A percentile compares a stretch with the other conserved stretches of the same genome.
Evolutionary conservation across 2,113 vertebrate species (phyloP).

Genomic region (Prinia subflava): DNA sequence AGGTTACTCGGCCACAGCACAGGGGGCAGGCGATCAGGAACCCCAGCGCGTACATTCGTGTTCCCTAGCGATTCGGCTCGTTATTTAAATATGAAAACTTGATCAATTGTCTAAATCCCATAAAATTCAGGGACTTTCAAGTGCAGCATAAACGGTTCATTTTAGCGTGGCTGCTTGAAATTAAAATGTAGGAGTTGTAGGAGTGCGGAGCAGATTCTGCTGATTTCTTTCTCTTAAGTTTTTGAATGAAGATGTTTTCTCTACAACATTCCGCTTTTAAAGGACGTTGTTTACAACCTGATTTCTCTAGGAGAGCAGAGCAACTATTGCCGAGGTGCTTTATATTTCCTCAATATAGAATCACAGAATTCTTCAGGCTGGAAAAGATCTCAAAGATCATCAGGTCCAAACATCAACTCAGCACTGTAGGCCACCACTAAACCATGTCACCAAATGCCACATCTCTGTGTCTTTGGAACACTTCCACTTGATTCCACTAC

Average conservation of each 20-base stretch:
- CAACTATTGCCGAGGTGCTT: background rate
- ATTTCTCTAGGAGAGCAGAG: background rate
- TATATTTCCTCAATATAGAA: fast-evolving
- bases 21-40: fast-evolving
- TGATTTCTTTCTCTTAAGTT: background rate
- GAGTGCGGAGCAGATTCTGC: background rate
- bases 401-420: background rate
- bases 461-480: background rate
- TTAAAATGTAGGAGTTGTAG: background rate
- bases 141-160: background rate
- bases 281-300: background rate
- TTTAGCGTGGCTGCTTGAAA: background rate
- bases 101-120: background rate
- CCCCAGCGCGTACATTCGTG: fast-evolving
- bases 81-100: background rate
- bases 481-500: too few species aligned
- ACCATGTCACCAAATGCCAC: background rate
- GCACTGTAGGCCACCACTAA: background rate
- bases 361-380: background rate
- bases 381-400: background rate
- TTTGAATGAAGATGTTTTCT: background rate
- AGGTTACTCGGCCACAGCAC: fast-evolving
- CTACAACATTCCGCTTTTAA: background rate
- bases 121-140: background rate
- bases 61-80: background rate